A percentile compares a stretch with the other conserved stretches of the same genome.
Evolutionary conservation across 2,888 invertebrate genomes (phyloP).

Genomic region (Pseudococcus viburni): DNA sequence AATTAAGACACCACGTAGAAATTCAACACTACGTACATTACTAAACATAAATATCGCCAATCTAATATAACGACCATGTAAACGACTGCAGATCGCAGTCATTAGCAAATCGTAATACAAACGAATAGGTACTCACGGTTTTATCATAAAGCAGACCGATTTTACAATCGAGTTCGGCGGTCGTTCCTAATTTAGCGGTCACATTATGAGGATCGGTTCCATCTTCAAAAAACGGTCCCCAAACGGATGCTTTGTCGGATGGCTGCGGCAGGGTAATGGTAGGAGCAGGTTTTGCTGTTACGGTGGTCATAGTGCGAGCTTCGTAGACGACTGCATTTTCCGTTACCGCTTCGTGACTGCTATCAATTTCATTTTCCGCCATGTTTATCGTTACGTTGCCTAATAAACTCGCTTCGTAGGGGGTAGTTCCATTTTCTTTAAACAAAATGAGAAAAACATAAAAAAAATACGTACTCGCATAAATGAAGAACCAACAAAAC

Average conservation of each 20-base stretch:
- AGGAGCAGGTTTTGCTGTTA: conserved; percentile 44
- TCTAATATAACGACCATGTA: background rate
- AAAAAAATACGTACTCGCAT: conserved; percentile 3
- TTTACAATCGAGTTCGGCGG: conserved; percentile 76
- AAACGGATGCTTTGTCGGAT: conserved; percentile 67
- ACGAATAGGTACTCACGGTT: conserved; percentile 72
- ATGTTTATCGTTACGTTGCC: conserved; percentile 57
- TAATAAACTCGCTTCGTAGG: conserved; percentile 43
- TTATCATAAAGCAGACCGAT: conserved; percentile 77
- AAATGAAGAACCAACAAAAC: background rate
- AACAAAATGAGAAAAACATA: conserved; percentile 43
- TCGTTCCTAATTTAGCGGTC: conserved; percentile 76
- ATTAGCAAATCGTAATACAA: background rate
- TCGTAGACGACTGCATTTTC: conserved; percentile 44
- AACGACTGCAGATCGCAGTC: background rate
- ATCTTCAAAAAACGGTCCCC: conserved; percentile 76
- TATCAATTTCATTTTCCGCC: conserved; percentile 65
- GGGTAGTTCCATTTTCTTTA: conserved; percentile 62
- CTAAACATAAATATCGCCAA: background rate
- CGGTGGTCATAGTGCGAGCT: conserved; percentile 33
- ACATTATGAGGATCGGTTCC: conserved; percentile 75
- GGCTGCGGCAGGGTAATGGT: conserved; percentile 58
- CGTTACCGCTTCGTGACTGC: conserved; percentile 44
- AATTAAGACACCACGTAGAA: too few species aligned
- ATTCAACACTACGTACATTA: background rate